phyloP scores from a whole-genome alignment of 2,113 vertebrate species.

The Progne subis region DNA sequence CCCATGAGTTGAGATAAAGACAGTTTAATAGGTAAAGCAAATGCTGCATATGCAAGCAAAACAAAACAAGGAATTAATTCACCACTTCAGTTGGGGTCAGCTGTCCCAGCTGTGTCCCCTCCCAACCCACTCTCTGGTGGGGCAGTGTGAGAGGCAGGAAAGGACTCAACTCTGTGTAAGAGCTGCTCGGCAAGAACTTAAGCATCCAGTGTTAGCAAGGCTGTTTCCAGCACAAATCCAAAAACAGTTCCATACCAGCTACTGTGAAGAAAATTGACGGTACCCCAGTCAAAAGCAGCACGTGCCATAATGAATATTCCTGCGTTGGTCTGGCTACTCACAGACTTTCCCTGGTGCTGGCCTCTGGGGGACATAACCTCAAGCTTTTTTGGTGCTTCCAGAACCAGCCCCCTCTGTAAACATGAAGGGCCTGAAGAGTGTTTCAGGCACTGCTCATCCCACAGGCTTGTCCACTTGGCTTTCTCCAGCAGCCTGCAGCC shows the following conservation, averaged over 20 bases:
- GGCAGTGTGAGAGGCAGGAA: background rate
- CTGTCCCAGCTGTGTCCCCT: background rate
- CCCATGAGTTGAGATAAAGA: background rate
- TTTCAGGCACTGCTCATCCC: background rate
- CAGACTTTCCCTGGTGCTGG: background rate
- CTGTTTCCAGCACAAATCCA: background rate
- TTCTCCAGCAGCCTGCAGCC: background rate
- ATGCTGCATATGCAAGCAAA: background rate
- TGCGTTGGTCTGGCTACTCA: fast-evolving
- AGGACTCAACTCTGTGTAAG: background rate
- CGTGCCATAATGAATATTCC: fast-evolving
- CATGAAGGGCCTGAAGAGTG: background rate
- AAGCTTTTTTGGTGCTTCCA: background rate
- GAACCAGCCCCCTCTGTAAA: background rate
- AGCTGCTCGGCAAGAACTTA: background rate
- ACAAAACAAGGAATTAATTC: background rate
- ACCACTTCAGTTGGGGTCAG: background rate
- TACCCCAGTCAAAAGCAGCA: background rate
- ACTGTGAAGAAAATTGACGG: background rate
- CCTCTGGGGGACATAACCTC: background rate
- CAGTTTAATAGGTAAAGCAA: background rate
- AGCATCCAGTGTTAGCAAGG: background rate
- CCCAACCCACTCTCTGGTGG: background rate
- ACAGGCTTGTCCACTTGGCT: background rate
- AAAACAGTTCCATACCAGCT: background rate